phyloP scores from a whole-genome alignment of 1,140 invertebrate genomes.

The Anadara kagoshimensis region DNA sequence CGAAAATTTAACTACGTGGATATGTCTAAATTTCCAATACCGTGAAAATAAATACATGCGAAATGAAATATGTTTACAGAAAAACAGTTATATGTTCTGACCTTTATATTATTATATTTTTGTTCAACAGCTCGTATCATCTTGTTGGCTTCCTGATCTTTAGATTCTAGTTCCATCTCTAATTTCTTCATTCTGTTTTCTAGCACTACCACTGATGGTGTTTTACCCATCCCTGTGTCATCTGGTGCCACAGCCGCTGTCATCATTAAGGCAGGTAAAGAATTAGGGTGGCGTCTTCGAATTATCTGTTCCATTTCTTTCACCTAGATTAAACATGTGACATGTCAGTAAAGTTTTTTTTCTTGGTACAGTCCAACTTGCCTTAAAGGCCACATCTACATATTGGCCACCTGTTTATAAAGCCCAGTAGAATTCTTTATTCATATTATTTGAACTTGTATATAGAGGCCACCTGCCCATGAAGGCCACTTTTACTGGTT shows the following conservation, averaged over 20 bases:
- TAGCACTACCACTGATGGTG: constrained; percentile 53
- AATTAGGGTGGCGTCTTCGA: constrained; percentile 68
- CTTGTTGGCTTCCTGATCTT: constrained; percentile 61
- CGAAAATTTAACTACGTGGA: too few relatives aligned
- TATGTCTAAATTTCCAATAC: too few relatives aligned
- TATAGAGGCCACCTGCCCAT: too few relatives aligned
- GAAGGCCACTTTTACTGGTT: too few relatives aligned
- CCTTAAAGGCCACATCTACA: too few relatives aligned
- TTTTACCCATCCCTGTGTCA: constrained; percentile 21
- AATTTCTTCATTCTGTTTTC: constrained; percentile 67
- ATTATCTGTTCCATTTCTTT: constrained; percentile 72
- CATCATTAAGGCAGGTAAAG: constrained; percentile 69
- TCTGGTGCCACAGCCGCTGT: constrained; percentile 59
- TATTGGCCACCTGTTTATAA: too few relatives aligned
- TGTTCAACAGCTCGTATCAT: constrained; percentile 68
- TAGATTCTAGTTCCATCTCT: constrained; percentile 65
- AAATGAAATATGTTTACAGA: too few relatives aligned
- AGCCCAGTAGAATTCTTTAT: too few relatives aligned
- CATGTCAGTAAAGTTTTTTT: background rate
- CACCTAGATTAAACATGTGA: constrained; percentile 47
- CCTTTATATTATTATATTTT: constrained; percentile 71
- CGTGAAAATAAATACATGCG: too few relatives aligned
- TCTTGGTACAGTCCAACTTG: background rate
- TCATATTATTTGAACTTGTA: too few relatives aligned
- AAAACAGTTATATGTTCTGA: constrained; percentile 32